phyloP scores from a whole-genome alignment of 2,113 vertebrate genomes.

The Hypanus sabinus region DNA sequence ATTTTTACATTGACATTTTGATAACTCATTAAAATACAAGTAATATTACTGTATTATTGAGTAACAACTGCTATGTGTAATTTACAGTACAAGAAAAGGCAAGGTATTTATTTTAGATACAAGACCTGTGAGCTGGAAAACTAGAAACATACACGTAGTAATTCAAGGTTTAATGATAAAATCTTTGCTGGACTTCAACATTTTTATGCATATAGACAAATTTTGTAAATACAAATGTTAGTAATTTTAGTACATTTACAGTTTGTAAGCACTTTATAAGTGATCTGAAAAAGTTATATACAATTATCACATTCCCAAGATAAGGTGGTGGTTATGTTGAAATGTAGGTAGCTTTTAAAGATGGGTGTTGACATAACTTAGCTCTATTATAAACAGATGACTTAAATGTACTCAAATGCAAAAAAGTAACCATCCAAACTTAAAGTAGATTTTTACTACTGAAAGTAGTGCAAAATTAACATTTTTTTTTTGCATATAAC shows the following conservation, averaged over 20 bases:
- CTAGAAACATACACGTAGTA: conserved; percentile 18
- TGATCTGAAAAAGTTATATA: conserved; percentile 28
- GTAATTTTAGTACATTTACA: conserved; percentile 38
- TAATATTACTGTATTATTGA: background rate
- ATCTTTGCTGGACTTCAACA: conserved; percentile 19
- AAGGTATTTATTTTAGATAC: conserved; percentile 5
- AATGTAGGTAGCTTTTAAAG: background rate
- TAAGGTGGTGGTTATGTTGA: background rate
- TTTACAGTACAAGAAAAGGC: conserved; percentile 5
- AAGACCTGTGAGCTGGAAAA: conserved; percentile 18
- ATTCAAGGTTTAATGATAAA: conserved; percentile 35
- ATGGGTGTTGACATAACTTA: conserved; percentile 6
- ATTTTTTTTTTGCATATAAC: conserved; percentile 10
- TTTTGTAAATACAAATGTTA: conserved; percentile 36
- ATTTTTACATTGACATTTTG: conserved; percentile 24
- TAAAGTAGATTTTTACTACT: background rate
- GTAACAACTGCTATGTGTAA: conserved; percentile 9
- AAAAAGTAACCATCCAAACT: conserved; percentile 2
- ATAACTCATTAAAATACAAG: conserved; percentile 37
- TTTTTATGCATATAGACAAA: conserved; percentile 26
- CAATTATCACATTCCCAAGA: conserved; percentile 37
- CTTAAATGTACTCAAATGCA: background rate
- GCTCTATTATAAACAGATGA: conserved; percentile 13
- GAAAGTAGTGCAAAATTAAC: background rate
- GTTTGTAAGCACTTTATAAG: conserved; percentile 37